phyloP scores from a whole-genome alignment of 2,113 vertebrate genomes.

The Gracilinanus agilis region DNA sequence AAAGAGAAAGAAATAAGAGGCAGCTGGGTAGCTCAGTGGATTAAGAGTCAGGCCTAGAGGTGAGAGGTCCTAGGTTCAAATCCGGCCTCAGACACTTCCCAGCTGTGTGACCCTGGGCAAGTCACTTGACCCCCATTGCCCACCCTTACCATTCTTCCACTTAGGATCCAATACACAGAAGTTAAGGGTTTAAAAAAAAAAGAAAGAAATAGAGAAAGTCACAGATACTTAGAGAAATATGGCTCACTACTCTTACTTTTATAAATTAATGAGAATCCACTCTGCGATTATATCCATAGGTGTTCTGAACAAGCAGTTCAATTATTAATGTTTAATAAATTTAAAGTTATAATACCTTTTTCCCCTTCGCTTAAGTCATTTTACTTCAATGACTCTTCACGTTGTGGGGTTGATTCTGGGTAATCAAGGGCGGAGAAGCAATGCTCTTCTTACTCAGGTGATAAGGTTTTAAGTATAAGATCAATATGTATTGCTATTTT shows the following conservation, averaged over 20 bases:
- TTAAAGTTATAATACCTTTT: background rate
- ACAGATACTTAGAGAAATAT: background rate
- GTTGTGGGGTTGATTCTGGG: background rate
- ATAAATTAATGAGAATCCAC: background rate
- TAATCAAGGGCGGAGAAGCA: background rate
- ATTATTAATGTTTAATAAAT: constrained; percentile 26
- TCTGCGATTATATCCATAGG: constrained; percentile 23
- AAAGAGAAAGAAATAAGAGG: constrained; percentile 12
- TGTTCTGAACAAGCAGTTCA: background rate
- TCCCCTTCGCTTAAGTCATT: background rate
- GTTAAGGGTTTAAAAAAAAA: no score
- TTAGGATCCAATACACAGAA: no score
- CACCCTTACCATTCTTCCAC: no score
- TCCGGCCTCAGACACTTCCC: no score
- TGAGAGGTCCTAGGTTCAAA: no score
- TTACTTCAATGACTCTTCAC: background rate
- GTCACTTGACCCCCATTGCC: no score
- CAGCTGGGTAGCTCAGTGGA: no score
- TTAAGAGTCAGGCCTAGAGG: no score
- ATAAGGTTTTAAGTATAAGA: background rate
- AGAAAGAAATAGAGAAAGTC: background rate
- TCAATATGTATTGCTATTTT: background rate
- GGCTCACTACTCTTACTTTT: background rate
- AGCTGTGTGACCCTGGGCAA: no score
- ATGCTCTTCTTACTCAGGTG: background rate